Evolutionary conservation across 2,113 vertebrate genomes (phyloP), one percentile per base, ranked within the genome.

Genomic region (Leucopternis melanops): DNA sequence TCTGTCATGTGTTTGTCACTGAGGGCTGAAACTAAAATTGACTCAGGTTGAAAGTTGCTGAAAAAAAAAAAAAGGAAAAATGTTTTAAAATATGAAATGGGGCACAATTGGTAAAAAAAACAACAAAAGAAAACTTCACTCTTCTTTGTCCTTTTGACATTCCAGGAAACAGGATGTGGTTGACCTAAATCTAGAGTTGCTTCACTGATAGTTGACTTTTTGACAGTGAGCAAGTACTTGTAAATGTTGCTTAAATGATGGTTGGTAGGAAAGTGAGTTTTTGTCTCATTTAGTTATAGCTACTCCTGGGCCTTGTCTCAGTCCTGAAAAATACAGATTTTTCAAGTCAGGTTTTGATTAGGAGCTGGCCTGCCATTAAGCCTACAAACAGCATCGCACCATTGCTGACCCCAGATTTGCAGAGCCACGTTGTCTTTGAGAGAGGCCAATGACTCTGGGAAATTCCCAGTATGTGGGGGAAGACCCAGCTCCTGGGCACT

Each of bases 121-220:
- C 8, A 47, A 82, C 74, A 80, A 80, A 86, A 85, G 57, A 54
- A 70, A 87, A 72, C 25, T 38, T 86, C 31, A 6, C 50, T 73
- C 9, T 55, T 79, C 81, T 78, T 79, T 62, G 69, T 86, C 66
- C 75, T 54, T 69, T 71, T 36, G 80, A 47, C 50, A 88, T 85
- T 84, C 80, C 69, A 47, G 67, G 92, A 94, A 96, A 92, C 94
- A 95, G 96, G 97, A 97, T 97, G 96, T 96, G 97, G 97, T 96
- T 92, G 94, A 81, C 83, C 80, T 70, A 67, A 74, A 82, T 58
- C 81, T 80, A 18, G 70, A 59, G 42, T 71, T 86, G 71, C 83
- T 74, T 81, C 89, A 62, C 45, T 13, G 22, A 29, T 6, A 9
- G 63, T 6, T 10, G 42, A 25, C 47, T 32, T 65, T 50, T 31